Conservation (phyloP, 2,113 vertebrate species). For the Aleadryas rufinucha region DNA sequence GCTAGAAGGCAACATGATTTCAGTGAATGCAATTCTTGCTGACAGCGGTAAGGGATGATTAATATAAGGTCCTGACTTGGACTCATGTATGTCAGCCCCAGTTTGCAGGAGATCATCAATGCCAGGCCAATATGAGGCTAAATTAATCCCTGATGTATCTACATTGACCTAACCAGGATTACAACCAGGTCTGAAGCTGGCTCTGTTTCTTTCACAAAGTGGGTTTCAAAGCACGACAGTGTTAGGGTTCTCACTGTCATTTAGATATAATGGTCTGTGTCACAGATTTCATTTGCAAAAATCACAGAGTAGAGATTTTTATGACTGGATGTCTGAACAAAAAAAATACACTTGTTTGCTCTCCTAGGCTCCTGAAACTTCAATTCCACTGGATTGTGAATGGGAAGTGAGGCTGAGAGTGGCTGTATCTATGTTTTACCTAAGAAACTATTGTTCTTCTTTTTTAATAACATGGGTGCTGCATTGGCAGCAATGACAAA, state of each 20-base stretch:
- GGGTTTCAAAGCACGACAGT: constrained; percentile 1
- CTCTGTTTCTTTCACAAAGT: not conserved
- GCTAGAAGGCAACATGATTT: not conserved
- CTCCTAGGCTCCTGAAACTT: not conserved
- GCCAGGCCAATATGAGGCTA: not conserved
- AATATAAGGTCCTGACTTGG: not conserved
- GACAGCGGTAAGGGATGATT: not conserved
- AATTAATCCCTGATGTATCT: not conserved
- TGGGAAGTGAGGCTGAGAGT: not conserved
- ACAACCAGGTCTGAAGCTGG: not conserved
- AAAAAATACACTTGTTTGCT: not conserved
- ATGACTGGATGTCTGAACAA: not conserved
- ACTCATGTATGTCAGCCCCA: not conserved
- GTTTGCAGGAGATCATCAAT: not conserved
- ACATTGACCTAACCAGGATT: not conserved
- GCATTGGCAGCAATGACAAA: not conserved
- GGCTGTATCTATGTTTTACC: not conserved
- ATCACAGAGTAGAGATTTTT: not conserved
- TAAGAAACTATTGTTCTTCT: not conserved
- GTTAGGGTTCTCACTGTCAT: not conserved
- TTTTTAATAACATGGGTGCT: not conserved
- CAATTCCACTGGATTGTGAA: not conserved
- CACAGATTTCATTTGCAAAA: not conserved
- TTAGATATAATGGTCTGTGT: not conserved
- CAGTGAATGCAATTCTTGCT: not conserved